These are phyloP conservation scores for Dasyurus viverrinus DNA, from an alignment of 2,113 vertebrate genomes.

Conservation along the genomic window DNA sequence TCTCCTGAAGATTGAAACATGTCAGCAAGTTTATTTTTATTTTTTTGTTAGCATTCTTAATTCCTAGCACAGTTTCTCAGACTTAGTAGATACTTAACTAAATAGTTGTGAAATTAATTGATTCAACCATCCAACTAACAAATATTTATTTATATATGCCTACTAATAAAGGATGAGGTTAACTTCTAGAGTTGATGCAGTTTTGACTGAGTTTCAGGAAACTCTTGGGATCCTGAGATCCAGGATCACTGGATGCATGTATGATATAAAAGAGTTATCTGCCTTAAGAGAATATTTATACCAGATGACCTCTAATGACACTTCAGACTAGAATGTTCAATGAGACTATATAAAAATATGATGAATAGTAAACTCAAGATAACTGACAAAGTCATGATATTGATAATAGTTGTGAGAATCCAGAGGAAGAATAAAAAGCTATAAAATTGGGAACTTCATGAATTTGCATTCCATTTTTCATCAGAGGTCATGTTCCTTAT, in stretches of 20 bases:
- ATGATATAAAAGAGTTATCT: neutral
- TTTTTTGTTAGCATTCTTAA: neutral
- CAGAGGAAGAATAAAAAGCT: neutral
- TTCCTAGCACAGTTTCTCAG: neutral
- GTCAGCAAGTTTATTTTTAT: neutral
- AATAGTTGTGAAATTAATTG: neutral
- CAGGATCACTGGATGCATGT: neutral
- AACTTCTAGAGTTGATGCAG: neutral
- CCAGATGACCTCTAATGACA: neutral
- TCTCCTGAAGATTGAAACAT: neutral
- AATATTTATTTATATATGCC: neutral
- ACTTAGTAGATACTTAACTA: neutral
- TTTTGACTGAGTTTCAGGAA: neutral
- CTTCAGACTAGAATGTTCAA: neutral
- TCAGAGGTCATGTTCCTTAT: neutral
- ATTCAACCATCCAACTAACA: neutral
- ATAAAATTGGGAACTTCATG: neutral
- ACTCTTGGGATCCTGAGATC: too few species aligned
- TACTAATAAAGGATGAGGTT: neutral
- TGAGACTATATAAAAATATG: neutral
- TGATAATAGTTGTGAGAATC: neutral
- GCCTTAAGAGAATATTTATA: neutral
- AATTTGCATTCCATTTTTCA: neutral
- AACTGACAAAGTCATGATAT: neutral
- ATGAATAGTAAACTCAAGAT: neutral